Evolutionary conservation across 2,797 vertebrate genomes (phyloP), one percentile per base, ranked within the genome.

Genomic region (Eleutherodactylus coqui): DNA sequence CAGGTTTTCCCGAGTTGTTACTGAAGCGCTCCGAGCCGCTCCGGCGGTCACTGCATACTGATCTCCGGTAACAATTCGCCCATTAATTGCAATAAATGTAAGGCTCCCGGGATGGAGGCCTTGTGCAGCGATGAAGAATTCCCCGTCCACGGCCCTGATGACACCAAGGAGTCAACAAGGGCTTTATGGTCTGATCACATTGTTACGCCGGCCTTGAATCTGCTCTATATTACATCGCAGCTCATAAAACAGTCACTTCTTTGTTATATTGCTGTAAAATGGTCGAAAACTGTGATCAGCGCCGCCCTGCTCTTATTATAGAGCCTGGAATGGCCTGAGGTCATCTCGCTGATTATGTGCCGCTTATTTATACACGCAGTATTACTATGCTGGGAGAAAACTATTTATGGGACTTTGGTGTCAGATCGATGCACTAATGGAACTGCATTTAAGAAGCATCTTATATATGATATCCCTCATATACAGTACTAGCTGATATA

Each of bases 361-460:
- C 45, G 24, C 51, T 60, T 84, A 80, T 81, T 81, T 81, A 86
- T 81, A 55, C 14, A 51, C 70, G 53, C 78, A 19, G 84, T 34
- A 79, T 70, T 53, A 60, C 58, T 85, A 36, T 55, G 64, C 36
- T 73, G 53, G n/a, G 36, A 29, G 76, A 41, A 36, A 75, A 27
- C 51, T 86, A 86, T 86, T 86, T 80, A 81, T 64, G 69, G 84
- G 19, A 67, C 51, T 60, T 34, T 45, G 51, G 49, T 62, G 84
- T 80, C 77, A 58, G 76, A 58, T 80, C 76, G 36, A 41, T 82
- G 79, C 51, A 17, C 64, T 82, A 69, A 82, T 82, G 79, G 27
- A 29, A 53, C 79, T 70, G 79, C 45, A 69, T 67, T 64, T 47
- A 47, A 32, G 21, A 32, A 51, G 2, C 32, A 75, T 10, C 45